These are phyloP conservation scores for Spermophilus dauricus DNA, from an alignment of 2,113 vertebrate species.

Conservation along the genomic window DNA sequence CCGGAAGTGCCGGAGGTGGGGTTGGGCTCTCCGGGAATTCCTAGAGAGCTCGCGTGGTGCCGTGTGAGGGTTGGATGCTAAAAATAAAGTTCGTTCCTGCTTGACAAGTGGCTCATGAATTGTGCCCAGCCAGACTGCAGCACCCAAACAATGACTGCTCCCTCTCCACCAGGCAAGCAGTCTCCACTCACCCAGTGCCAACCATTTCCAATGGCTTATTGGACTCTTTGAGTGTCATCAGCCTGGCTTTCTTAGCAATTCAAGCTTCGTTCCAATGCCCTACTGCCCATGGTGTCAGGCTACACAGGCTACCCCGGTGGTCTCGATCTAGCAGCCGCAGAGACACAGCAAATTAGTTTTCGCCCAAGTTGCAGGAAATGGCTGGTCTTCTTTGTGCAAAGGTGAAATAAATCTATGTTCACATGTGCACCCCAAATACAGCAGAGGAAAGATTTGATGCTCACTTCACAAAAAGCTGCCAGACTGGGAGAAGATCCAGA, in stretches of 20 bases:
- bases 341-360: neutral
- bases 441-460: neutral
- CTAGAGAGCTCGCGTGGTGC: too few species aligned
- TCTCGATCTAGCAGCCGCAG: neutral
- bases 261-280: neutral
- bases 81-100: too few species aligned
- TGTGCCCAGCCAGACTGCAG: too few species aligned
- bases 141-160: too few species aligned
- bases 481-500: neutral
- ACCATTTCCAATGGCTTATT: neutral
- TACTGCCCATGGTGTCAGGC: neutral
- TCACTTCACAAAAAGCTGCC: neutral
- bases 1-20: too few species aligned
- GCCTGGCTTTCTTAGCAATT: neutral
- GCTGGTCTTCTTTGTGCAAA: neutral
- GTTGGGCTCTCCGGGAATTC: too few species aligned
- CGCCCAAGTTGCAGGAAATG: neutral
- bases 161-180: neutral
- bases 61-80: fast-evolving
- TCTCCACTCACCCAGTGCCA: neutral
- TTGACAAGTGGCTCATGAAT: too few species aligned
- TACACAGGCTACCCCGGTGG: neutral
- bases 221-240: neutral
- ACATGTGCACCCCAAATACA: neutral
- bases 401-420: neutral